Base-by-base conservation (phyloP, 35 echinoderm and acorn worm genomes). In the Apostichopus japonicus region DNA sequence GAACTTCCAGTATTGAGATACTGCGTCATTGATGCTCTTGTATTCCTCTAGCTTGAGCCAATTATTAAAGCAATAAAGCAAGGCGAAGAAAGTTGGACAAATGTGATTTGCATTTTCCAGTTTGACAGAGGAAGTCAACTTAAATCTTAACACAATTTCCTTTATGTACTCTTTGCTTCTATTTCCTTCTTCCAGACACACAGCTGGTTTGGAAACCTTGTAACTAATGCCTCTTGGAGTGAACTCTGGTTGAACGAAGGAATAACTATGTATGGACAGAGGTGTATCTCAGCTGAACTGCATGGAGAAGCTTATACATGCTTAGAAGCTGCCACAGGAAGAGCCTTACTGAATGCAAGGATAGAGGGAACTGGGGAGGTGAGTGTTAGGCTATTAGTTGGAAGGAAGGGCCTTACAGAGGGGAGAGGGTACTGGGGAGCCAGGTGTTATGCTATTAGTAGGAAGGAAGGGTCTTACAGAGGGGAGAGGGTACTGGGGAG, bases 131-230 rank as follows among this genome's bases (percentile, higher is more conserved):
- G 33, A 1, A 44, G 1, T 44, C 27, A 33, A 1, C 27, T 33
- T 33, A 33, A 33, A 0, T 33, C 33, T 44, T 44, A 4, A 44
- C 33, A 4, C 33, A 4, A 44, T 44, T 44, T 44, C 33, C 2
- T 3, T 44, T 44, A 44, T 44, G 33, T 44, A 44, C 33, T 44
- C 33, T 44, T 44, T 44, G 33, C 33, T 1, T 59, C 57, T 7
- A 0, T 59, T 59, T 59, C 57, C 57, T 59, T 19, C 82, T 70
- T 88, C 62, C 63, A 94, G 95, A 75, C 93, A 3, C 95, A 97
- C 91, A 97, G 93, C 80, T 97, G 93, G 95, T 97, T 97, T 94
- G 95, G 95, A 0, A 97, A 97, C 75, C 71, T 94, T 19, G 95
- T 97, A 9, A 97, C 95, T 53, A 92, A 94, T 93, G 95, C 95